These are phyloP conservation scores for Drosophila auraria DNA, from an alignment of 1,140 invertebrate species.

Conservation along the genomic window DNA sequence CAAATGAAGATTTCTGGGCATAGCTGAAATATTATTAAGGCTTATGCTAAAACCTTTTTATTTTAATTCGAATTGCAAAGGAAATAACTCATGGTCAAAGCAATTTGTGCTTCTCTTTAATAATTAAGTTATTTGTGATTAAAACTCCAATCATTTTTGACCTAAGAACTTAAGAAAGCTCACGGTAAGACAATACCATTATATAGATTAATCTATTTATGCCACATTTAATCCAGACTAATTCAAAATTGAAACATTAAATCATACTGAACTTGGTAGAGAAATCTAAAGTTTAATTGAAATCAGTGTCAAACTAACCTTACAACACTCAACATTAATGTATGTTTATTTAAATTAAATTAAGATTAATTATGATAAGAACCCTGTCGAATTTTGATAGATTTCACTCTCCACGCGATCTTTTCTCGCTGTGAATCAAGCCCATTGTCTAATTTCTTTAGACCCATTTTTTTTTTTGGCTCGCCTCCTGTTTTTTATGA, in stretches of 20 bases:
- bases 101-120: not conserved
- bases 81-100: not conserved
- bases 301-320: not conserved
- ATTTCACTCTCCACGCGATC: not conserved
- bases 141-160: too few relatives aligned
- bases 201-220: too few relatives aligned
- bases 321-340: too few relatives aligned
- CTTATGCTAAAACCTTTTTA: not conserved
- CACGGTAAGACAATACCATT: too few relatives aligned
- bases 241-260: not conserved
- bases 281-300: not conserved
- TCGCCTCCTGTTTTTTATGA: conserved; percentile 65
- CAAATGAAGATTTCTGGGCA: not conserved
- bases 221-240: not conserved
- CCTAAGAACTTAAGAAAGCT: too few relatives aligned
- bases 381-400: not conserved
- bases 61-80: not conserved
- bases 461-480: conserved; percentile 31
- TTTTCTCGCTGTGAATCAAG: conserved; percentile 24
- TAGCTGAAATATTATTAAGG: too few relatives aligned
- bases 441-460: conserved; percentile 60
- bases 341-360: not conserved
- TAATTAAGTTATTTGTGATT: not conserved
- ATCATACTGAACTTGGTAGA: not conserved
- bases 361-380: not conserved